Evolutionary conservation across 2,113 vertebrate genomes (phyloP), one percentile per base, ranked within the genome.

Genomic region (Myiagra hebetior): DNA sequence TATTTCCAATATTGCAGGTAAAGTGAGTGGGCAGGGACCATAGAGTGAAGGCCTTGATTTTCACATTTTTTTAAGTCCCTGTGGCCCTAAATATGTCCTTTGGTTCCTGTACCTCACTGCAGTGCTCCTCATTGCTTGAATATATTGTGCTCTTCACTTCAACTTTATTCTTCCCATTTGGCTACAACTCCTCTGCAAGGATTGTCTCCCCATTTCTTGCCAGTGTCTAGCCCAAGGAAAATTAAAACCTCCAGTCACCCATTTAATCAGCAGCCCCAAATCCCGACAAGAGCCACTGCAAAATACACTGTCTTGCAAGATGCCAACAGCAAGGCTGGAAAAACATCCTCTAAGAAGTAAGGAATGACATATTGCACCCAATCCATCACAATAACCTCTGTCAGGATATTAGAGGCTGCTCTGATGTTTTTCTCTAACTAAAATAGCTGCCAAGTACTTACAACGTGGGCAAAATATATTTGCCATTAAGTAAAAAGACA

Each of bases 81-180:
- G 22, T 47, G 39, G 72, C 16, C 12, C 8, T 4, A 0, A 82
- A 41, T 0, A 0, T 0, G 1, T 75, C 13, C 18, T 75, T 68
- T 75, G 8, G 31, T 18, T 39, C 24, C 46, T 60, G 26, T 22
- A 26, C 26, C 28, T 69, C 42, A 11, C 27, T 39, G 27, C 33
- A 11, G 30, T 39, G 28, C 33, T 57, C 47, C 60, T 70, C 4
- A 0, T 31, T 44, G 13, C 49, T 67, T 47, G 19, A 87, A 49
- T 57, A 28, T 14, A 41, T 3, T 13, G 23, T 28, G 4, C 11
- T 53, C 27, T 67, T 39, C 11, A 24, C 50, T 64, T 72, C 50
- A 50, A 52, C 8, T 60, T 73, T 37, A 41, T n/a, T 47, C 60
- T 82, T 75, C 28, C 39, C 22, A 11, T 35, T 50, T 87, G 62